Conservation (phyloP, 2,888 invertebrate species). For the Pollenia angustigena region DNA sequence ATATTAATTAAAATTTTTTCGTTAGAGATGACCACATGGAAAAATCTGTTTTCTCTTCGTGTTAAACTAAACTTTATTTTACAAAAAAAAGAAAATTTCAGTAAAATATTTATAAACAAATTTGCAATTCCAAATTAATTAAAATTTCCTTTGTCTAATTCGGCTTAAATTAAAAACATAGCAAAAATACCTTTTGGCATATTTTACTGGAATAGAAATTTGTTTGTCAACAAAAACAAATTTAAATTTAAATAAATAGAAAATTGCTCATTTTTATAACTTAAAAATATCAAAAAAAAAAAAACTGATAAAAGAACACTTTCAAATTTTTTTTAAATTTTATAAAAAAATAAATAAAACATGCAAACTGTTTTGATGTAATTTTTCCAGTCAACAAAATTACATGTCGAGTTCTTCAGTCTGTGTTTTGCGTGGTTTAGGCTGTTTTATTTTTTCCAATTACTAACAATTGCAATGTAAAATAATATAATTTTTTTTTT, state of each 20-base stretch:
- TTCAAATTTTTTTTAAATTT: neutral
- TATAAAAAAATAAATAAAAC: conserved; percentile 46
- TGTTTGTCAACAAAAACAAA: neutral
- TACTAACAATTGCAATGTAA: conserved; percentile 4
- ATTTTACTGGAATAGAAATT: conserved; percentile 51
- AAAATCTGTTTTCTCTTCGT: no score
- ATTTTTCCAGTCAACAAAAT: conserved; percentile 77
- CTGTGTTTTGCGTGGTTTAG: conserved; percentile 84
- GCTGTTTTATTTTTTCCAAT: conserved; percentile 77
- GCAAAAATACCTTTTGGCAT: neutral
- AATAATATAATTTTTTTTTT: conserved; percentile 21
- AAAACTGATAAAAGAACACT: neutral
- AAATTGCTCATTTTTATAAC: conserved; percentile 4
- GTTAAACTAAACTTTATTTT: conserved; percentile 11
- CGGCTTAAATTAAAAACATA: neutral
- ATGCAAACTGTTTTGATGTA: conserved; percentile 73
- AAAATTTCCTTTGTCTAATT: neutral
- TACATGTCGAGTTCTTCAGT: conserved; percentile 83
- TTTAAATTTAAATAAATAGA: neutral
- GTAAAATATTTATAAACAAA: conserved; percentile 49
- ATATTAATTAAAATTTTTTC: no score
- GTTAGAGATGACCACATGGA: no score
- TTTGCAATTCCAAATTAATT: neutral
- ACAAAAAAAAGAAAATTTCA: conserved; percentile 48
- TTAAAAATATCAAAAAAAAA: conserved; percentile 71